Percentiles rank a stretch among this genome's conserved stretches.
Evolutionary conservation across 1,140 invertebrate species (phyloP).

Genomic region (Drosophila orena): DNA sequence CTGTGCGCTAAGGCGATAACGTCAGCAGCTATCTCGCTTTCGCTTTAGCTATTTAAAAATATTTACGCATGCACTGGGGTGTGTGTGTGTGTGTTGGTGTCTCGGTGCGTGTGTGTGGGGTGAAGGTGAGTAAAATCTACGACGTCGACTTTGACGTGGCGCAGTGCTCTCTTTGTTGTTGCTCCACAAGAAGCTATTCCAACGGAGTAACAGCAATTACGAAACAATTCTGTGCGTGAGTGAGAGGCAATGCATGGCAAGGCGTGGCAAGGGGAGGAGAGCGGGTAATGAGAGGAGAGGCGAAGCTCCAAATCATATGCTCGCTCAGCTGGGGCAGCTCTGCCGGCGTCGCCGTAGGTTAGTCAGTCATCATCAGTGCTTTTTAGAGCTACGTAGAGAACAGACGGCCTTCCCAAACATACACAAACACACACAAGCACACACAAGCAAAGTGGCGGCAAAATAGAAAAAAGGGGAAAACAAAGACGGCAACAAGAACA

Average conservation of each 20-base stretch:
- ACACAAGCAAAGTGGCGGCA: conserved; percentile 6
- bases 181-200: conserved; percentile 29
- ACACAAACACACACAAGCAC: conserved; percentile 20
- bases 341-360: conserved; percentile 37
- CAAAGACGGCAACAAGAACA: conserved; percentile 16
- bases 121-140: conserved; percentile 43
- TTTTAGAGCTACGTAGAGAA: conserved; percentile 58
- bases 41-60: conserved; percentile 33
- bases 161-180: conserved; percentile 30
- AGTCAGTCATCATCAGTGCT: conserved; percentile 72
- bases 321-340: conserved; percentile 21
- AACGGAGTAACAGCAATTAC: conserved; percentile 54
- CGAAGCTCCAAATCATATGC: conserved; percentile 35
- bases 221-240: conserved; percentile 45
- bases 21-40: conserved; percentile 32
- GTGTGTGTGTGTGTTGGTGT: background rate
- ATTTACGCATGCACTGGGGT: conserved; percentile 22
- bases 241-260: background rate
- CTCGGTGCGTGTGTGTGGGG: background rate
- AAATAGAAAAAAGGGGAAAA: conserved; percentile 6
- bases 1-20: conserved; percentile 61
- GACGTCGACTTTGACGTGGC: conserved; percentile 67
- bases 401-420: conserved; percentile 44
- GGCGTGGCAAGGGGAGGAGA: background rate
- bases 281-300: background rate